These are phyloP conservation scores for Cordilura impudica DNA, from an alignment of 2,888 invertebrate species.

Conservation along the genomic window DNA sequence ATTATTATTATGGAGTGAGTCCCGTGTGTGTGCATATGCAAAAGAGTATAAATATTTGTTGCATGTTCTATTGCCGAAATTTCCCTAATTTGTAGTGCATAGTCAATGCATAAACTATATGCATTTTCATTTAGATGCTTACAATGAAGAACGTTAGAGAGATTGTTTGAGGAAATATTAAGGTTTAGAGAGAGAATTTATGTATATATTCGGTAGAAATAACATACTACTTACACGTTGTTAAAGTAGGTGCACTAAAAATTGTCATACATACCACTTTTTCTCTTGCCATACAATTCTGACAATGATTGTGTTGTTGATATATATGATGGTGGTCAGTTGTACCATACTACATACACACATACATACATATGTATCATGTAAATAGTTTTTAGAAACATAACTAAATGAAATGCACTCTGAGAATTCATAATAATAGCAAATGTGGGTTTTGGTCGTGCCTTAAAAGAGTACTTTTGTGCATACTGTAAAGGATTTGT, in stretches of 20 bases:
- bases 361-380: no score
- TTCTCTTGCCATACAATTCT: neutral
- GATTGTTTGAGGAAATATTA: neutral
- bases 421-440: neutral
- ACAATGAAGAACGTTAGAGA: neutral
- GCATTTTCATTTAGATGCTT: neutral
- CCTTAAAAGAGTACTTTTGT: neutral
- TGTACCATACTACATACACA: no score
- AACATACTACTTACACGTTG: no score
- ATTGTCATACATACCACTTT: neutral
- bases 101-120: constrained; percentile 22
- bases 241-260: no score
- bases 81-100: constrained; percentile 58
- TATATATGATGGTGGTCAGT: neutral
- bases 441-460: neutral
- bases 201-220: neutral
- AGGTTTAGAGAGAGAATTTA: neutral
- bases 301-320: neutral
- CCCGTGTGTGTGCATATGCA: constrained; percentile 4
- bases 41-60: constrained; percentile 52
- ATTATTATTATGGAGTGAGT: constrained; percentile 2
- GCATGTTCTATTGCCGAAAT: constrained; percentile 44
- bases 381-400: neutral
- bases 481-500: neutral
- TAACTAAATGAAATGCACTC: neutral